Evolutionary conservation across 2,113 vertebrate genomes (phyloP).

Genomic region (Herpailurus yagouaroundi): DNA sequence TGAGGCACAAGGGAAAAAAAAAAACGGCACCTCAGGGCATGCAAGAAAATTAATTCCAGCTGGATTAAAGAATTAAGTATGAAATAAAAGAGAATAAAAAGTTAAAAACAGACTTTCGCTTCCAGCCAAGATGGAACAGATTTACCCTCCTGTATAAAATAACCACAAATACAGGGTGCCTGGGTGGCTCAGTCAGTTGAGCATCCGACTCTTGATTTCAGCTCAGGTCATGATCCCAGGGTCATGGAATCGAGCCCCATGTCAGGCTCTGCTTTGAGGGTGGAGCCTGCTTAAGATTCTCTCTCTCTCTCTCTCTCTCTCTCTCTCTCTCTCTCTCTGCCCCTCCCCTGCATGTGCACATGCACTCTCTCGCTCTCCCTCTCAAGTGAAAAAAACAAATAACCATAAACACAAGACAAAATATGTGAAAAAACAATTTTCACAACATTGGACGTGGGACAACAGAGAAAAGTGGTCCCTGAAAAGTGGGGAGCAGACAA

Average conservation of each 20-base stretch:
- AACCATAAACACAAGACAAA: not conserved
- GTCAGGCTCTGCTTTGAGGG: no score
- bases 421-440: not conserved
- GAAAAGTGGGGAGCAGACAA: not conserved
- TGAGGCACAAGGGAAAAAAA: no score
- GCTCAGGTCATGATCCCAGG: no score
- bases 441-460: not conserved
- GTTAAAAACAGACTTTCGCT: not conserved
- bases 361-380: no score
- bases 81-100: not conserved
- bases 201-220: no score
- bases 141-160: not conserved
- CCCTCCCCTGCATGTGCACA: no score
- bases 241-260: no score
- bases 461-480: not conserved
- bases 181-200: no score
- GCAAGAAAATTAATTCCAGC: not conserved
- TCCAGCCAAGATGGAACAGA: not conserved
- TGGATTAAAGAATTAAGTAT: constrained; percentile 10
- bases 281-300: no score
- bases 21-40: not conserved
- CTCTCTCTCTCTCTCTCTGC: no score
- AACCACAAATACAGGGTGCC: not conserved
- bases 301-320: no score
- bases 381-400: not conserved